phyloP scores from a whole-genome alignment of 2,113 vertebrate species.

The Alligator sinensis region DNA sequence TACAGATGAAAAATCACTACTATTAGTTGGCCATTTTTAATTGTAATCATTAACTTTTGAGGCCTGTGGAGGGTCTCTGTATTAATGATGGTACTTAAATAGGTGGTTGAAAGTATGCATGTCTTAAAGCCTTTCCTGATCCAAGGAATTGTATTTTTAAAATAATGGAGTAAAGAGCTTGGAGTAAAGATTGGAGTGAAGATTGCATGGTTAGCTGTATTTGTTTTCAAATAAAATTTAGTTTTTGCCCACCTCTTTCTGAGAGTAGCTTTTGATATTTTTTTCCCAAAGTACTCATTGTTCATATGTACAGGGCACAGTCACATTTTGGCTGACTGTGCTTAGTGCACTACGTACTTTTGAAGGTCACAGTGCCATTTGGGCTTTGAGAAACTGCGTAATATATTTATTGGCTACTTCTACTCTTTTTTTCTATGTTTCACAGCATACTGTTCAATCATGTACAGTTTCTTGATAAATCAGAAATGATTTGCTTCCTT shows the following conservation, averaged over 20 bases:
- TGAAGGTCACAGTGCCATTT: conserved; percentile 54
- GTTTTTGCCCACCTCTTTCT: background rate
- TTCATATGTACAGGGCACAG: fast-evolving
- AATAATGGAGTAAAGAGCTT: background rate
- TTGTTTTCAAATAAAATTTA: background rate
- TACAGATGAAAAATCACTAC: background rate
- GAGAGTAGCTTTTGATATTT: fast-evolving
- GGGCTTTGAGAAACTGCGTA: background rate
- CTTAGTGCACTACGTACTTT: background rate
- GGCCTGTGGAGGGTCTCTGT: background rate
- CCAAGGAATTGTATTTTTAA: background rate
- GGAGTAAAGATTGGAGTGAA: fast-evolving
- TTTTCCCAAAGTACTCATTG: background rate
- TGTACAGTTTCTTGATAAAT: background rate
- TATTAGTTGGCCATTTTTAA: background rate
- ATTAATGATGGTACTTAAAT: fast-evolving
- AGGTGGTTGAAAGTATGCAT: background rate
- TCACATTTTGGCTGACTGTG: background rate
- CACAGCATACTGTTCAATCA: background rate
- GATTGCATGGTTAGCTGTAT: fast-evolving
- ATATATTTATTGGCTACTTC: background rate
- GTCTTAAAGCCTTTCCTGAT: background rate
- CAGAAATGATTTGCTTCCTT: background rate
- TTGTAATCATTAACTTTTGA: background rate
- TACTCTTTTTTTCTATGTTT: background rate